Base-by-base conservation (phyloP, 2,888 invertebrate genomes). In the Dendrolimus pini region DNA sequence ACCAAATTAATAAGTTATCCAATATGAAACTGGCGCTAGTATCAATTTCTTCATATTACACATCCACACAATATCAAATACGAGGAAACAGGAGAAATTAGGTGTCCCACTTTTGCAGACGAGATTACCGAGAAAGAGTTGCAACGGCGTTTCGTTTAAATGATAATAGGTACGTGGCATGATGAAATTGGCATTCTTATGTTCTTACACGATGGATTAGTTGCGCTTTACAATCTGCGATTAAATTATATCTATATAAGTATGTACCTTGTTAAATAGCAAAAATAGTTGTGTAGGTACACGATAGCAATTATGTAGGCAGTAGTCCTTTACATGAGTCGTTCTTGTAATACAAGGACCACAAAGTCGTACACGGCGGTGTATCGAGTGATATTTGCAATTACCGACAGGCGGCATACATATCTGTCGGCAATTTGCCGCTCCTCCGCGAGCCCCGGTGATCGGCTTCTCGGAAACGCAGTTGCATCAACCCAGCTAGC, bases 361-460 rank as follows among this genome's bases (percentile, higher is more conserved):
- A 68, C 69, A 68, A 72, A 69, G 68, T 68, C 68, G 72, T 30
- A 47, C 70, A 71, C 63, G 57, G 60, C 67, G 61, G 60, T 60
- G 69, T 30, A 30, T 30, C 78, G 82, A 83, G 80, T 83, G 86
- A 89, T 85, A 86, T 86, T 85, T 85, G 85, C 87, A 89, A 89
- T 89, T 89, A 89, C 85, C 79, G 80, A 75, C 83, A 78, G 78
- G 74, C 84, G 82, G 85, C 85, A 85, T 79, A 85, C 85, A 86
- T 88, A 89, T 87, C 87, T 87, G 85, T 70, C 78, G 77, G 86
- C 81, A 88, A 89, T 87, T 89, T 89, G 86, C 87, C 83, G 84
- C 81, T 82, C 79, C 81, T 77, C 74, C 64, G 76, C 81, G 80
- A 74, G 80, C 78, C 83, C 74, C 70, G 73, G 70, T 83, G 87